These are phyloP conservation scores for Peromyscus eremicus DNA, from an alignment of 2,797 vertebrate genomes.

Conservation along the genomic window DNA sequence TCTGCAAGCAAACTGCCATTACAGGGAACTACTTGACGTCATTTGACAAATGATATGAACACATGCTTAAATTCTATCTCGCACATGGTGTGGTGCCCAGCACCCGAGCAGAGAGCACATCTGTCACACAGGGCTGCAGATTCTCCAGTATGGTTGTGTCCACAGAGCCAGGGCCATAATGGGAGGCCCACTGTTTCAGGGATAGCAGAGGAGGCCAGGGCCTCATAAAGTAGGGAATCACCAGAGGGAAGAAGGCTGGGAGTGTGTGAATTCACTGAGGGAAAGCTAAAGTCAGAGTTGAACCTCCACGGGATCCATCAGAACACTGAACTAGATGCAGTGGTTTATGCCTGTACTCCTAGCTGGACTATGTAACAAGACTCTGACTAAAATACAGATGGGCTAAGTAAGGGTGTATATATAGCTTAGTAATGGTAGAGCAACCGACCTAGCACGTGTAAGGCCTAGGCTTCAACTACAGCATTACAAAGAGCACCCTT, in stretches of 20 bases:
- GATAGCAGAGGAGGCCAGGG: background rate
- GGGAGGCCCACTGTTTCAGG: background rate
- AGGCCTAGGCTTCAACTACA: background rate
- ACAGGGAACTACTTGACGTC: background rate
- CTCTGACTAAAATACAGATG: background rate
- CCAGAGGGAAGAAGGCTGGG: fast-evolving
- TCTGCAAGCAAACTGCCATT: background rate
- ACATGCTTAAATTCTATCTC: background rate
- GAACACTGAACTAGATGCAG: background rate
- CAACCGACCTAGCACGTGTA: background rate
- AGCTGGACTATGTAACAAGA: background rate
- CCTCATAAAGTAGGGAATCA: background rate
- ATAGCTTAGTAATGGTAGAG: background rate
- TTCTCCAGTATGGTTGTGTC: background rate
- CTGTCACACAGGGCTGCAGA: background rate
- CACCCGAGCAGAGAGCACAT: background rate
- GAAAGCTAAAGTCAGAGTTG: background rate
- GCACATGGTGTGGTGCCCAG: background rate
- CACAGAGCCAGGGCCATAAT: background rate
- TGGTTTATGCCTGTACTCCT: background rate
- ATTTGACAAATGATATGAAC: background rate
- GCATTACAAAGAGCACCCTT: background rate
- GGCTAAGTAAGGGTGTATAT: background rate
- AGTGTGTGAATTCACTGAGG: background rate
- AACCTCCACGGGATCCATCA: background rate